Percentiles rank a stretch among this genome's conserved stretches.
Evolutionary conservation across 2,888 invertebrate genomes (phyloP).

Genomic region (Phalera bucephala): DNA sequence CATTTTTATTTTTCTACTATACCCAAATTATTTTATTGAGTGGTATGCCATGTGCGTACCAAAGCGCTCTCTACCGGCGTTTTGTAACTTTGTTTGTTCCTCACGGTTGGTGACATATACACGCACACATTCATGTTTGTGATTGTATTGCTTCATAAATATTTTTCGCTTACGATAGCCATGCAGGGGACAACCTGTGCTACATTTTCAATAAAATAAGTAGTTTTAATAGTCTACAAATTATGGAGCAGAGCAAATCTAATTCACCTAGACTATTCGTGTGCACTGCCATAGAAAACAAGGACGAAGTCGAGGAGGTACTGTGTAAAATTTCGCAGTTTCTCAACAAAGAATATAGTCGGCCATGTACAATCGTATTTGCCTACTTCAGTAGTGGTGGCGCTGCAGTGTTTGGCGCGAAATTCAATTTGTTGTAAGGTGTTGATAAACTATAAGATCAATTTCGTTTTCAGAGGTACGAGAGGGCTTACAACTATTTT

Average conservation of each 20-base stretch:
- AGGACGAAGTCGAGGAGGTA: slow-evolving; percentile 96
- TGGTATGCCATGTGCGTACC: too few relatives aligned
- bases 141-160: slow-evolving; percentile 79
- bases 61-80: slow-evolving; percentile 47
- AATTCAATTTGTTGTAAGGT: slow-evolving; percentile 52
- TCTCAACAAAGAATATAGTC: slow-evolving; percentile 78
- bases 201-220: slow-evolving; percentile 82
- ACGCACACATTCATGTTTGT: slow-evolving; percentile 70
- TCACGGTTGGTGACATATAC: slow-evolving; percentile 41
- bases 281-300: slow-evolving; percentile 92
- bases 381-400: slow-evolving; percentile 71
- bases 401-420: slow-evolving; percentile 72
- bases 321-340: slow-evolving; percentile 75
- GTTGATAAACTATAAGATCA: slow-evolving; percentile 26
- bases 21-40: too few relatives aligned
- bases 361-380: slow-evolving; percentile 77
- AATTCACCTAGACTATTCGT: slow-evolving; percentile 89
- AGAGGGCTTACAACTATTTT: slow-evolving; percentile 90
- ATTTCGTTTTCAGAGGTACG: slow-evolving; percentile 90
- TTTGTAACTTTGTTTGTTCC: slow-evolving; percentile 33
- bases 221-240: slow-evolving; percentile 73
- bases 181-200: slow-evolving; percentile 84
- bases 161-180: slow-evolving; percentile 84
- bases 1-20: too few relatives aligned
- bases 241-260: slow-evolving; percentile 84